Conservation (phyloP, 2,888 invertebrate species). For the Reticulitermes lucifugus region DNA sequence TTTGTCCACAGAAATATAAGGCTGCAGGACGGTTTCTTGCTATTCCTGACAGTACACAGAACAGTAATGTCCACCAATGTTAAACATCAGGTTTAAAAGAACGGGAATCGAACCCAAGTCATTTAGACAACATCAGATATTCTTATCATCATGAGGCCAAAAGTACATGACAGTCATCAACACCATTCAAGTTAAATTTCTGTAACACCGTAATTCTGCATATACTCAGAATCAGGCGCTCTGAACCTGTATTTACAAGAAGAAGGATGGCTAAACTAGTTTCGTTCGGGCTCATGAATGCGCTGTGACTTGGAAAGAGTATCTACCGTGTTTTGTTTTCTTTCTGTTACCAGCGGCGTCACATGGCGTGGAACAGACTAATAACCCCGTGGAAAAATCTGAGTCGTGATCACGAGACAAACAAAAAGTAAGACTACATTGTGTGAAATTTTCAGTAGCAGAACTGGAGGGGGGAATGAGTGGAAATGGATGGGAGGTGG, state of each 20-base stretch:
- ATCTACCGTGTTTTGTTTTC: not conserved
- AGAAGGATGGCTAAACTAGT: slow-evolving; percentile 5
- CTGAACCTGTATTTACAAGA: not conserved
- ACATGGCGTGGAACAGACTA: slow-evolving; percentile 40
- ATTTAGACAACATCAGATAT: no score
- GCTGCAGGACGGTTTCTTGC: no score
- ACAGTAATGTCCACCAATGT: no score
- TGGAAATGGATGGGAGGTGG: not conserved
- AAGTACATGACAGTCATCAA: no score
- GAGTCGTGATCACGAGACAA: slow-evolving; percentile 28
- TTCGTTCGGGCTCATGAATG: slow-evolving; percentile 28
- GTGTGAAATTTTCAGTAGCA: slow-evolving; percentile 35
- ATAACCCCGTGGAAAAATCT: slow-evolving; percentile 41
- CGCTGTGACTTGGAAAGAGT: slow-evolving; percentile 29
- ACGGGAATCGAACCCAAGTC: no score
- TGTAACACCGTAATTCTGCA: not conserved
- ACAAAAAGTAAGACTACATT: slow-evolving; percentile 20
- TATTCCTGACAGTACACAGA: no score
- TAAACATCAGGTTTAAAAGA: no score
- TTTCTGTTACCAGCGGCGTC: slow-evolving; percentile 5
- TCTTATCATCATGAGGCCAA: no score
- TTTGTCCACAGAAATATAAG: no score
- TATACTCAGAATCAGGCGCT: not conserved
- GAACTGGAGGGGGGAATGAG: not conserved
- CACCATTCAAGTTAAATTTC: no score